Conservation (phyloP, 2,888 invertebrate genomes). For the Oscheius myriophilus region DNA sequence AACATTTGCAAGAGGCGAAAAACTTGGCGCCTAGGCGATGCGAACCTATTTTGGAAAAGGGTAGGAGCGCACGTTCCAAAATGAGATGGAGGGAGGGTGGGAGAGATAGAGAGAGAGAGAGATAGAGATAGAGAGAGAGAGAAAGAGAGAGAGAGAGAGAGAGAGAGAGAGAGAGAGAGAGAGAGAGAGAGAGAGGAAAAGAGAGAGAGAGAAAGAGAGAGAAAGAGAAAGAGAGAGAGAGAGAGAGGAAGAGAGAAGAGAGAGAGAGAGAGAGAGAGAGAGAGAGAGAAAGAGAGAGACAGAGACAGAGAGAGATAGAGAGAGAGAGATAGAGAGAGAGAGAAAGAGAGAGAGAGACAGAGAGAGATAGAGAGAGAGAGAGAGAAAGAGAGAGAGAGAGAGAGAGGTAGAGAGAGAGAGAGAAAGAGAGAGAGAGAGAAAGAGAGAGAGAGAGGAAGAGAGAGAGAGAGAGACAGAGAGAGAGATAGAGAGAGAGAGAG, state of each 20-base stretch:
- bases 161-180: slow-evolving; percentile 2
- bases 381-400: too few species aligned
- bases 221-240: slow-evolving; percentile 7
- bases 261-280: slow-evolving; percentile 21
- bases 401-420: not conserved
- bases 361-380: not conserved
- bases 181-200: slow-evolving; percentile 26
- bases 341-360: too few species aligned
- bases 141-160: not conserved
- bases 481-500: too few species aligned
- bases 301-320: slow-evolving; percentile 18
- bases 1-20: too few species aligned
- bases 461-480: slow-evolving; percentile 24
- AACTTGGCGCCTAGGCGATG: too few species aligned
- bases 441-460: slow-evolving; percentile 3
- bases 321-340: slow-evolving; percentile 10
- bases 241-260: slow-evolving; percentile 4
- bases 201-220: slow-evolving; percentile 14
- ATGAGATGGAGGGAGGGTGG: too few species aligned
- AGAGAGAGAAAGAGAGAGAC: slow-evolving; percentile 11
- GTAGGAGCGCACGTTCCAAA: too few species aligned
- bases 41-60: too few species aligned
- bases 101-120: not conserved
- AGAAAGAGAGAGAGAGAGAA: too few species aligned
- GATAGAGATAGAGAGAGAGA: not conserved